Percentiles rank a stretch among this genome's conserved stretches.
Conservation (phyloP, 1,140 invertebrate genomes). For the Ceratosolen fusciceps region DNA sequence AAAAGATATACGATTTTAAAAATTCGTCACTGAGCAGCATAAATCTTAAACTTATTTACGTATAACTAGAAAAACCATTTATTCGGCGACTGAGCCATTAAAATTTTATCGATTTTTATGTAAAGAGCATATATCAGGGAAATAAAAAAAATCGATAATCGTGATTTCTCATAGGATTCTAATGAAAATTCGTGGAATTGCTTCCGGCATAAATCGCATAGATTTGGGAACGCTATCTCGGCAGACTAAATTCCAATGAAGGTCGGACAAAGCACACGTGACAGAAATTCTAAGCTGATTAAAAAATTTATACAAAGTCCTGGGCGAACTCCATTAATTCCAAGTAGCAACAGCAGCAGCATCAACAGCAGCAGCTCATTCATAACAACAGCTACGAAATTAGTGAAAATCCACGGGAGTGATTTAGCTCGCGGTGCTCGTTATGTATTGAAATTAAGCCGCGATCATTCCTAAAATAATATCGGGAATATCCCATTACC, state of each 20-base stretch:
- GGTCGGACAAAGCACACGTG: slow-evolving; percentile 13
- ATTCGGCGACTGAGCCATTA: neutral
- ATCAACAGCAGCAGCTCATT: too few species aligned
- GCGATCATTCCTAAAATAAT: slow-evolving; percentile 36
- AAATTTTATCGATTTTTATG: neutral
- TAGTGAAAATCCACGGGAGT: neutral
- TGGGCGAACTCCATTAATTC: neutral
- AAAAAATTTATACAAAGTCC: neutral
- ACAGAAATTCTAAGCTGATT: neutral
- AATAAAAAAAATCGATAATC: slow-evolving; percentile 19
- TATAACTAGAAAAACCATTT: neutral
- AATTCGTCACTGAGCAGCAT: neutral
- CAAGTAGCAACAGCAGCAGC: too few species aligned
- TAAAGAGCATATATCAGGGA: neutral
- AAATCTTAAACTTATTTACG: neutral
- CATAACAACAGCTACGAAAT: neutral
- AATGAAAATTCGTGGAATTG: slow-evolving; percentile 22
- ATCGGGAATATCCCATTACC: slow-evolving; percentile 6
- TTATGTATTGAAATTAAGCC: slow-evolving; percentile 22
- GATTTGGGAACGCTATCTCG: slow-evolving; percentile 15
- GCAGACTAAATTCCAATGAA: slow-evolving; percentile 18
- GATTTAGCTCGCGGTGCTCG: slow-evolving; percentile 32
- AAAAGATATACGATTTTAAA: neutral
- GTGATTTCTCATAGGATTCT: neutral
- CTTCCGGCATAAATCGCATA: neutral